A percentile compares a stretch with the other conserved stretches of the same genome.
phyloP scores from a whole-genome alignment of 1,140 invertebrate species.

The Glossosoma conforme region DNA sequence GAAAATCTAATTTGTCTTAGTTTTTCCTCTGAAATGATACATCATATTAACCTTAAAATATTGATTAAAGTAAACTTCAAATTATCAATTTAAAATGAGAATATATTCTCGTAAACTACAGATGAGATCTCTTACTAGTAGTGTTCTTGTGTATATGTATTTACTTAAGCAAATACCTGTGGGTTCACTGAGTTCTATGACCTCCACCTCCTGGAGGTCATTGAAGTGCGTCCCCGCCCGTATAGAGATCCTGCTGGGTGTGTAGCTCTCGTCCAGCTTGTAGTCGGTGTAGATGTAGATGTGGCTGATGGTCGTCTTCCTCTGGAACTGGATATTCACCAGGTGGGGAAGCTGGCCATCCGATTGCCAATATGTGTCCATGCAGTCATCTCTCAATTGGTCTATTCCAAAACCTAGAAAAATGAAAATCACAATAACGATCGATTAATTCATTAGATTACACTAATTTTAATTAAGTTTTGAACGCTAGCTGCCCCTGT shows the following conservation, averaged over 20 bases:
- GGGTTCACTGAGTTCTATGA: slow-evolving; percentile 90
- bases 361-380: slow-evolving; percentile 99
- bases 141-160: too few species aligned
- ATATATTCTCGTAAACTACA: too few species aligned
- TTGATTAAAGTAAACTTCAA: too few species aligned
- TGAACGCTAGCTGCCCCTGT: too few species aligned
- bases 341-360: slow-evolving; percentile 97
- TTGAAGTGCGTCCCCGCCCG: slow-evolving; percentile 95
- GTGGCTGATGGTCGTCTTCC: slow-evolving; percentile 92
- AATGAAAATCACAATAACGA: slow-evolving; percentile 9
- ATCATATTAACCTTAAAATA: too few species aligned
- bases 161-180: too few species aligned
- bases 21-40: too few species aligned
- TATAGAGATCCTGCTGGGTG: slow-evolving; percentile 92
- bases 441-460: too few species aligned
- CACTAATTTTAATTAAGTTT: too few species aligned
- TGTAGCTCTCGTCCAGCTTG: slow-evolving; percentile 98
- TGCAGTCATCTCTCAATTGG: slow-evolving; percentile 88
- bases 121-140: too few species aligned
- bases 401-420: slow-evolving; percentile 93
- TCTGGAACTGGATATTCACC: slow-evolving; percentile 95
- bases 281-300: slow-evolving; percentile 97
- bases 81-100: too few species aligned
- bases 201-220: slow-evolving; percentile 95
- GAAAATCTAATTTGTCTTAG: too few species aligned